Evolutionary conservation across 2,797 vertebrate species (phyloP), one percentile per base, ranked within the genome.

Genomic region (Lithobates pipiens): DNA sequence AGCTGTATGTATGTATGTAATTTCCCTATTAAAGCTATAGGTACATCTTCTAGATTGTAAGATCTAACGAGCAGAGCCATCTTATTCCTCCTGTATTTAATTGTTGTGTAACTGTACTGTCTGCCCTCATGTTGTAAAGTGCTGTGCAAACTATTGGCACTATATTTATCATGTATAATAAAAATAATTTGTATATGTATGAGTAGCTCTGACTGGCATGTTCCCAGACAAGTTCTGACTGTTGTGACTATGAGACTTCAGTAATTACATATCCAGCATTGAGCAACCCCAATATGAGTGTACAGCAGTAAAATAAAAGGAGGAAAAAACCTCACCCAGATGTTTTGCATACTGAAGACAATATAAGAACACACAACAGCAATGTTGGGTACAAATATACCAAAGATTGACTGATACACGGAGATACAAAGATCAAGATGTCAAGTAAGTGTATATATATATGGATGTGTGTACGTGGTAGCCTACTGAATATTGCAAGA

Each of bases 241-340:
- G 32, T 67, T 50, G 10, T 34, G 8, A 13, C 32, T 76, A 10
- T n/a, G 21, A 23, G 32, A 46, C 10, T 32, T 36, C 15, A 18
- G 36, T 36, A 54, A 54, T 54, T 18, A 29, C 81, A 76, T 72
- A 54, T 72, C 63, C 73, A 76, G 44, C 42, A 15, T 76, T 76
- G 23, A 68, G 81, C 81, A 83, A 83, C 23, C 25, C 72, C 61
- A 76, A 75, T 76, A 68, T 70, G 5, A 68, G 32, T 44, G 39
- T 11, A 29, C 3, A 63, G 34, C n/a, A 75, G 13, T 39, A 25
- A 34, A 69, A 69, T n/a, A 76, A 54, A 54, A 13, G 2, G 36
- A 23, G 25, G 13, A n/a, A 16, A 54, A 69, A 76, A 54, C 73
- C 72, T 54, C 82, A 76, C 82, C 82, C 82, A 83, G 76, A 6